Evolutionary conservation across 1,140 invertebrate genomes (phyloP).

Genomic region (Euwallacea similis): DNA sequence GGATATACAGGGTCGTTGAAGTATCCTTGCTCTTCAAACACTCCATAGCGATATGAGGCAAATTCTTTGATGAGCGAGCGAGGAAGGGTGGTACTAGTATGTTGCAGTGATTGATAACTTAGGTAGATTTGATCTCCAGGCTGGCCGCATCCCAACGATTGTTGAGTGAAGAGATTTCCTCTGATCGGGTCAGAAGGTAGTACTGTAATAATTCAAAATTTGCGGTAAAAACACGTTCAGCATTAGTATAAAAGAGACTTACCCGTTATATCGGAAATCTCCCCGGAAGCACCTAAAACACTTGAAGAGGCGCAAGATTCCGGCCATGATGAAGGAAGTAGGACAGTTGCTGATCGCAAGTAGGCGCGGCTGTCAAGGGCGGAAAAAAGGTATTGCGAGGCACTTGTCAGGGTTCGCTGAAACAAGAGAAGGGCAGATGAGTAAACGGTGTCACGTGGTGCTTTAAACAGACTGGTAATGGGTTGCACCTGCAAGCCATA

Average conservation of each 20-base stretch:
- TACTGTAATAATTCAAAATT: slow-evolving; percentile 42
- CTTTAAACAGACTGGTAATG: slow-evolving; percentile 10
- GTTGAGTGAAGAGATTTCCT: slow-evolving; percentile 62
- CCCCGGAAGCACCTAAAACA: slow-evolving; percentile 53
- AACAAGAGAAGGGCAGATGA: slow-evolving; percentile 43
- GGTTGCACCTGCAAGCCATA: slow-evolving; percentile 1
- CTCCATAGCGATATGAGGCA: slow-evolving; percentile 69
- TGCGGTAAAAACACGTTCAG: neutral
- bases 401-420: slow-evolving; percentile 57
- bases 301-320: slow-evolving; percentile 53
- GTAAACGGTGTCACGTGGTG: slow-evolving; percentile 26
- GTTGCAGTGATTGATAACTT: slow-evolving; percentile 51
- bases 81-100: slow-evolving; percentile 47
- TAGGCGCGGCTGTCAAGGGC: slow-evolving; percentile 60
- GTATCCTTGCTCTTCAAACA: slow-evolving; percentile 70
- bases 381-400: slow-evolving; percentile 58
- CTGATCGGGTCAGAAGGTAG: slow-evolving; percentile 57
- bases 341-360: slow-evolving; percentile 58
- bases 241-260: slow-evolving; percentile 1
- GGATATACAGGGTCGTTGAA: slow-evolving; percentile 63
- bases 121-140: slow-evolving; percentile 63
- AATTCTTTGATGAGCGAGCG: slow-evolving; percentile 63
- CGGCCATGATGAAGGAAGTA: slow-evolving; percentile 60
- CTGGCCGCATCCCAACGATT: slow-evolving; percentile 61
- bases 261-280: slow-evolving; percentile 57